A percentile compares a stretch with the other conserved stretches of the same genome.
phyloP scores from a whole-genome alignment of 2,797 vertebrate species.

The Sebastes steindachneri region DNA sequence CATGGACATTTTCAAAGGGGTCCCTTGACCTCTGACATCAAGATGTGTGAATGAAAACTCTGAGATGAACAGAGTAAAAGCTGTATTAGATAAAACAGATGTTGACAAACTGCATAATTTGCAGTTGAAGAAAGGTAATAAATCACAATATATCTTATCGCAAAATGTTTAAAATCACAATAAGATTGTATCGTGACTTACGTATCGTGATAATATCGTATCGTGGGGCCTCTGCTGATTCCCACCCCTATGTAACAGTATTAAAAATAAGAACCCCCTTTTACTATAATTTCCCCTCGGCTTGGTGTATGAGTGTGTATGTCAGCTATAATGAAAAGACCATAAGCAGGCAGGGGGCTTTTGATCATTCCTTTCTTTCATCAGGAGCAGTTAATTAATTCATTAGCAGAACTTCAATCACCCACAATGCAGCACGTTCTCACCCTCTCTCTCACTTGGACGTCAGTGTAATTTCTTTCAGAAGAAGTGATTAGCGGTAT shows the following conservation, averaged over 20 bases:
- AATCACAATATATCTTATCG: too few species aligned
- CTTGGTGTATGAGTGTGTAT: not conserved
- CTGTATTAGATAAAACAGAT: too few species aligned
- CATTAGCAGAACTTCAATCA: conserved; percentile 7
- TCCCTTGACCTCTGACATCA: too few species aligned
- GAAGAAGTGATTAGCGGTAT: conserved; percentile 30
- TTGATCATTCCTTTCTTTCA: conserved; percentile 14
- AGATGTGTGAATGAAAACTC: too few species aligned
- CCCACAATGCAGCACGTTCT: not conserved
- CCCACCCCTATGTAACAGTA: not conserved
- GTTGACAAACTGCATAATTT: too few species aligned
- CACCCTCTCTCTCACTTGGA: not conserved
- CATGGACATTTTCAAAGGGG: too few species aligned
- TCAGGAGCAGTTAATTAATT: conserved; percentile 23
- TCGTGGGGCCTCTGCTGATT: too few species aligned
- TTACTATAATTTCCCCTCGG: not conserved
- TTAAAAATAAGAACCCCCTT: not conserved
- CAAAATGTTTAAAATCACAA: too few species aligned
- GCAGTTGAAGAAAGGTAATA: too few species aligned
- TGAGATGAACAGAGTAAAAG: too few species aligned
- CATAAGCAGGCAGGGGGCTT: not conserved
- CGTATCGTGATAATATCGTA: too few species aligned
- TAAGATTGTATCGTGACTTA: too few species aligned
- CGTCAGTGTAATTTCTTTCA: not conserved
- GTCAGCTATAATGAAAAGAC: not conserved